A percentile compares a stretch with the other conserved stretches of the same genome.
Evolutionary conservation across 2,888 invertebrate genomes (phyloP).

Genomic region (Cloeon dipterum): DNA sequence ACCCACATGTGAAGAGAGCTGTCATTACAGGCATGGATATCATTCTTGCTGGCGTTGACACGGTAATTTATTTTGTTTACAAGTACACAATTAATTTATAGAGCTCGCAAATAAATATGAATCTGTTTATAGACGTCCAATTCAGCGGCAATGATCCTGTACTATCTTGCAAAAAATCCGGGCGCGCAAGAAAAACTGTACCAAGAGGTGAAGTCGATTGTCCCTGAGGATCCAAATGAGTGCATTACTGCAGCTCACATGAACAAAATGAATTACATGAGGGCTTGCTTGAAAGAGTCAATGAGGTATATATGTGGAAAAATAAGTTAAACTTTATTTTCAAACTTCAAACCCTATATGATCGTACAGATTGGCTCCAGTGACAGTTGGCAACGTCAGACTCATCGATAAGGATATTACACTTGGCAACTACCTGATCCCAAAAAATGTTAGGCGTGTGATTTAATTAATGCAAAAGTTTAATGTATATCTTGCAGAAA

Average conservation of each 20-base stretch:
- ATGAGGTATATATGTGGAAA: not conserved
- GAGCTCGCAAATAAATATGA: too few species aligned
- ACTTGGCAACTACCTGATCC: constrained; percentile 21
- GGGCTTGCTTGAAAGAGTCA: constrained; percentile 7
- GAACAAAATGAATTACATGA: constrained; percentile 10
- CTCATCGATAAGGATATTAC: constrained; percentile 20
- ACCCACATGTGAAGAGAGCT: constrained; percentile 23
- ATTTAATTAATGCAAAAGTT: too few species aligned
- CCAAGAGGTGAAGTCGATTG: constrained; percentile 10
- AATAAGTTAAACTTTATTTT: not conserved
- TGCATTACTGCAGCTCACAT: constrained; percentile 8
- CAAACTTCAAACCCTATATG: not conserved
- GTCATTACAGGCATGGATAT: constrained; percentile 43
- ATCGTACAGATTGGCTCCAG: constrained; percentile 12
- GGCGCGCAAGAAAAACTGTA: constrained; percentile 10
- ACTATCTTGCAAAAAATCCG: constrained; percentile 11
- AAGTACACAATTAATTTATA: too few species aligned
- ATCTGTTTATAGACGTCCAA: constrained; percentile 11
- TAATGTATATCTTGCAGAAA: too few species aligned
- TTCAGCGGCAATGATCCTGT: constrained; percentile 10
- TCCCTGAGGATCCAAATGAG: constrained; percentile 9
- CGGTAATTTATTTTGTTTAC: too few species aligned
- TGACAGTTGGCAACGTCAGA: constrained; percentile 20
- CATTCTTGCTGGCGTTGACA: constrained; percentile 45
- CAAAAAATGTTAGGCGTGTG: constrained; percentile 15